A percentile compares a stretch with the other conserved stretches of the same genome.
Conservation (phyloP, 2,113 vertebrate genomes). For the Burhinus bistriatus region DNA sequence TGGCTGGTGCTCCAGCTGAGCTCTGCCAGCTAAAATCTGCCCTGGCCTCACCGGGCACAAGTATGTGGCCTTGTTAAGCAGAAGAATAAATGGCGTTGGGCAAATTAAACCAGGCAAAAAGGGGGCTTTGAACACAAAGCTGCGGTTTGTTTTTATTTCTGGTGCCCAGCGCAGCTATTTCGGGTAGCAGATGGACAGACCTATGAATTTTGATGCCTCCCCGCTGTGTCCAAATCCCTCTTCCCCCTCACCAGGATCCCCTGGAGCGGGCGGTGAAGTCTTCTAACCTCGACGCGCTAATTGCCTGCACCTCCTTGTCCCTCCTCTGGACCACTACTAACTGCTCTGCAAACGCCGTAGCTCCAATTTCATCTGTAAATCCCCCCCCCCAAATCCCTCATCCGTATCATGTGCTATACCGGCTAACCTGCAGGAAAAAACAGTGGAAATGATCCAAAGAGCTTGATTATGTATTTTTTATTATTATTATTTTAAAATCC, state of each 20-base stretch:
- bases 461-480: neutral
- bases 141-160: neutral
- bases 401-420: rapidly evolving
- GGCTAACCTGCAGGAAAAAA: neutral
- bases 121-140: neutral
- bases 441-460: neutral
- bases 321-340: neutral
- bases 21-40: neutral
- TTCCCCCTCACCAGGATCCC: neutral
- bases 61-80: neutral
- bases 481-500: neutral
- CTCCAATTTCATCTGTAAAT: neutral
- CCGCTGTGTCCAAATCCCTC: neutral
- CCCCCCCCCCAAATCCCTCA: neutral
- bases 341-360: neutral
- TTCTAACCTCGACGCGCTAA: neutral
- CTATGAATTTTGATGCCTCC: neutral
- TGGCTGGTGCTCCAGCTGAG: neutral
- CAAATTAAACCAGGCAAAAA: neutral
- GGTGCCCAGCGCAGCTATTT: neutral
- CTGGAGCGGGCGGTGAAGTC: neutral
- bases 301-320: neutral
- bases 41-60: neutral
- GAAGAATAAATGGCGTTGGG: neutral
- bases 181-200: neutral